Conservation (phyloP, 2,888 invertebrate genomes). For the Agriopis aurantiaria region DNA sequence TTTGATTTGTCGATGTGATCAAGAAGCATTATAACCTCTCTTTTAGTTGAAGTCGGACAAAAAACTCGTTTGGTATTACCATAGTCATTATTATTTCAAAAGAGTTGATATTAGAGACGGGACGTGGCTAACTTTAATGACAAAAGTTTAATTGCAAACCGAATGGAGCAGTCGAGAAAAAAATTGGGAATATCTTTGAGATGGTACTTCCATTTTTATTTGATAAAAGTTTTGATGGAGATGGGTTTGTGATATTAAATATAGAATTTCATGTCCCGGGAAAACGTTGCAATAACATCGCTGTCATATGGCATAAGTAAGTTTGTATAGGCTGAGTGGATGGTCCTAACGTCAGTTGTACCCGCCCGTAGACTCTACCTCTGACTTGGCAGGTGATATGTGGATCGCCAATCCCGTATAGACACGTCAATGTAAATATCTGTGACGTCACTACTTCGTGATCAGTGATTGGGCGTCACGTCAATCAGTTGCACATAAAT, state of each 20-base stretch:
- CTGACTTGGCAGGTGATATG: no score
- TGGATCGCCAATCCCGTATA: no score
- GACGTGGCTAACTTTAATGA: slow-evolving; percentile 38
- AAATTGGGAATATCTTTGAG: slow-evolving; percentile 21
- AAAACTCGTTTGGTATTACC: slow-evolving; percentile 3
- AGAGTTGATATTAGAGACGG: slow-evolving; percentile 34
- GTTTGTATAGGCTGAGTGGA: no score
- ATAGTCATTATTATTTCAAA: slow-evolving; percentile 28
- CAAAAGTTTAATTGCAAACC: slow-evolving; percentile 39
- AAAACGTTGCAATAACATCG: background rate
- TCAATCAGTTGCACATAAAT: no score
- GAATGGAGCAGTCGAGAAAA: slow-evolving; percentile 20
- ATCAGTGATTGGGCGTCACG: no score
- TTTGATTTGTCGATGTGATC: no score
- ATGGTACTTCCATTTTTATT: slow-evolving; percentile 12
- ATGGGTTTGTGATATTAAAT: slow-evolving; percentile 9
- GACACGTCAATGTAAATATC: no score
- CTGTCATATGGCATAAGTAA: background rate
- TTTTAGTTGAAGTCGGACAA: background rate
- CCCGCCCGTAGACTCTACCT: no score
- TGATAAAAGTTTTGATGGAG: slow-evolving; percentile 8
- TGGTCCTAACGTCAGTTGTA: no score
- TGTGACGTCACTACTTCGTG: no score
- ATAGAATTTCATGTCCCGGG: background rate
- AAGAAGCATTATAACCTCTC: no score